Base-by-base conservation (phyloP, 92 coral and sea anemone genomes). In the Epizoanthus rinbou region DNA sequence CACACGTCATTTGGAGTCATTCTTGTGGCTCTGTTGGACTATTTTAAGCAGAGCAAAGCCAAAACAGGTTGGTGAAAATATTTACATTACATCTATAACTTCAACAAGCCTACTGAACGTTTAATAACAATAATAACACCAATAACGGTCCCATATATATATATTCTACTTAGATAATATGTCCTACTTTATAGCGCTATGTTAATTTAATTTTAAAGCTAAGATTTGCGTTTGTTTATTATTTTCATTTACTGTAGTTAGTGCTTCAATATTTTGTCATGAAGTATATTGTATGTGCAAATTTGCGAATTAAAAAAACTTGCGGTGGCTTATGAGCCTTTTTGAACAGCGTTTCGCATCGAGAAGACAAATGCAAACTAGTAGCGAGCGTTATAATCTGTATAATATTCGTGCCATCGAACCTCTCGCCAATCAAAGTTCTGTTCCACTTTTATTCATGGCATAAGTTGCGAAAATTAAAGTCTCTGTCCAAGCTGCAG, bases 1-100 rank as follows among this genome's bases (percentile, higher is more conserved):
- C 98, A 93, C 50, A 93, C 98, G 5, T 93, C 95, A 25, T 93
- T 93, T 81, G 98, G 98, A 37, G 90, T 93, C 2, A 88, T 89
- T 62, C 90, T 93, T 1, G 87, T 83, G 15, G 98, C 92, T 4
- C 66, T 93, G 23, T 88, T 93, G 8, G 88, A 89, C 57, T 90
- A 91, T 73, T 93, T 93, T 64, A 64, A 89, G 18, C 88, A 92
- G 33, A 93, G 91, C 68, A 93, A 89, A 82, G 98, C 95, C 1
- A 89, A 90, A 43, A 93, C 98, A 75, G 98, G 98, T 93, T 43
- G 28, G 82, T 78, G 13, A 87, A 84, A 64, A 18, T 15, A 65
- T 60, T 63, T 60, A 23, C 23, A 57, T 19, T 45, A 31, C 25
- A 64, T 50, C 8, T 23, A 5, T 3, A n/a, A 37, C 28, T 73